These are phyloP conservation scores for Chrysolina haemoptera DNA, from an alignment of 2,888 invertebrate species.

Conservation along the genomic window DNA sequence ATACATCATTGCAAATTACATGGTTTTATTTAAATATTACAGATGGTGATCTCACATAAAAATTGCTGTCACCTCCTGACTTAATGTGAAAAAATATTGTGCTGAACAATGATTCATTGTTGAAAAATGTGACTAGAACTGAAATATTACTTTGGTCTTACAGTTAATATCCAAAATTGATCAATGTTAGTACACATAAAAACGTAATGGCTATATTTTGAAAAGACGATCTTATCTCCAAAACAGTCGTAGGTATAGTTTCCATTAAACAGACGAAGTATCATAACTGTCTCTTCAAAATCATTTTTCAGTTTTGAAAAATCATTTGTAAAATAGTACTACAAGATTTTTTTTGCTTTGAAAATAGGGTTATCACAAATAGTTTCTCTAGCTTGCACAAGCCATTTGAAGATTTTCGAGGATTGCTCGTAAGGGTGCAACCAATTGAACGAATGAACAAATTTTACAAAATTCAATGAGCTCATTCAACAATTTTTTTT, in stretches of 20 bases:
- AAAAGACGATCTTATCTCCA: not conserved
- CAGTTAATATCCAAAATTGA: slow-evolving; percentile 32
- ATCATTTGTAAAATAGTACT: not conserved
- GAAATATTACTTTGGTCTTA: slow-evolving; percentile 58
- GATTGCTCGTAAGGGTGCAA: too few species aligned
- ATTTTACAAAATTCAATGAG: too few species aligned
- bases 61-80: slow-evolving; percentile 48
- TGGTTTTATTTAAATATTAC: slow-evolving; percentile 47
- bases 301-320: not conserved
- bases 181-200: slow-evolving; percentile 39
- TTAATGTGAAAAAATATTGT: slow-evolving; percentile 51
- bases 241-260: not conserved
- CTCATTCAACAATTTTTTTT: too few species aligned
- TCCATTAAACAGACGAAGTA: not conserved
- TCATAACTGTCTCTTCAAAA: not conserved
- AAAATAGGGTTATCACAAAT: too few species aligned
- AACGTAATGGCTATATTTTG: not conserved
- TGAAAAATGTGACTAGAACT: slow-evolving; percentile 59
- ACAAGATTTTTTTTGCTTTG: too few species aligned
- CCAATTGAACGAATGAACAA: too few species aligned
- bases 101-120: slow-evolving; percentile 52
- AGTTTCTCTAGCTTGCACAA: too few species aligned
- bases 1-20: slow-evolving; percentile 47
- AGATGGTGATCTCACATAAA: slow-evolving; percentile 50
- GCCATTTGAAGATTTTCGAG: too few species aligned